Evolutionary conservation across 2,888 invertebrate genomes (phyloP).

Genomic region (Achlya flavicornis): DNA sequence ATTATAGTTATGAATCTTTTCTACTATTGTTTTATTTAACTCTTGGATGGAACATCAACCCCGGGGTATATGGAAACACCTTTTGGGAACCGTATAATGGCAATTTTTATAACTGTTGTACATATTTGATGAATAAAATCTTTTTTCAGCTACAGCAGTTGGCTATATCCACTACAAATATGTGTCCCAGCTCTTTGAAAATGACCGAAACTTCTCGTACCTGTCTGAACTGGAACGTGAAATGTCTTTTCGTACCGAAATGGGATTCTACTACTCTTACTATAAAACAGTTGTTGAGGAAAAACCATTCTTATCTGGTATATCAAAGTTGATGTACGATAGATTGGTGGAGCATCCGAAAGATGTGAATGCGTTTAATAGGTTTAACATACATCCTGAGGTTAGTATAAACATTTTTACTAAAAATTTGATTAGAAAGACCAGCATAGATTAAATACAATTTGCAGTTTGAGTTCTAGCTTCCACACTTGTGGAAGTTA

Average conservation of each 20-base stretch:
- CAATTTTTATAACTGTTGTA: too few relatives aligned
- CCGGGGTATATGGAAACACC: too few relatives aligned
- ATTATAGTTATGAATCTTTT: too few relatives aligned
- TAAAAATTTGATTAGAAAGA: too few relatives aligned
- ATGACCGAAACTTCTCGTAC: slow-evolving; percentile 92
- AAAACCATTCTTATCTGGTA: slow-evolving; percentile 84
- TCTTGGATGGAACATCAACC: too few relatives aligned
- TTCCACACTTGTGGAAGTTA: too few relatives aligned
- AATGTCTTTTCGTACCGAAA: slow-evolving; percentile 93
- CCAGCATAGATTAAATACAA: too few relatives aligned
- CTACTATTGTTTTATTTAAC: too few relatives aligned
- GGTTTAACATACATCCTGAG: slow-evolving; percentile 94
- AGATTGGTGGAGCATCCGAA: slow-evolving; percentile 92
- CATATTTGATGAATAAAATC: too few relatives aligned
- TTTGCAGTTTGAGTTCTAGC: too few relatives aligned
- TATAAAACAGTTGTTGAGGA: slow-evolving; percentile 92
- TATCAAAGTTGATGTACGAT: slow-evolving; percentile 87
- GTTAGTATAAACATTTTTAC: slow-evolving; percentile 66
- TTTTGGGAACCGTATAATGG: too few relatives aligned
- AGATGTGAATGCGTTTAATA: slow-evolving; percentile 90
- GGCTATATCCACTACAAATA: slow-evolving; percentile 86
- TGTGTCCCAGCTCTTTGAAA: slow-evolving; percentile 90
- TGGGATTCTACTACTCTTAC: slow-evolving; percentile 95
- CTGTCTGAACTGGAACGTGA: slow-evolving; percentile 93
- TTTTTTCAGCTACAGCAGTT: slow-evolving; percentile 80